A percentile compares a stretch with the other conserved stretches of the same genome.
phyloP scores from a whole-genome alignment of 2,113 vertebrate species.

The Taurulus bubalis region DNA sequence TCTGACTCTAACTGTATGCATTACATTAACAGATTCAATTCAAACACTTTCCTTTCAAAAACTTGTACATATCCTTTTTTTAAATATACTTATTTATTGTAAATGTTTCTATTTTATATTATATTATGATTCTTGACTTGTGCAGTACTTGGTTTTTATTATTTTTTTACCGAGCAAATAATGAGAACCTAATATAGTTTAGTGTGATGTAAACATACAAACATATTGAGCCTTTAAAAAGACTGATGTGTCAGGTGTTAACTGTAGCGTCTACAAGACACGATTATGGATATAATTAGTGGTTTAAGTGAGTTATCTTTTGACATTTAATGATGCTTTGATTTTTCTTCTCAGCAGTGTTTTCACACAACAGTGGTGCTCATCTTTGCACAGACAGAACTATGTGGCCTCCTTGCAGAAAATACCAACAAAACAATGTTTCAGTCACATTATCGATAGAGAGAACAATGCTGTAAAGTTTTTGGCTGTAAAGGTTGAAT shows the following conservation, averaged over 20 bases:
- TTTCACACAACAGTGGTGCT: background rate
- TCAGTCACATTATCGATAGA: background rate
- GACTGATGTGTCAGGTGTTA: background rate
- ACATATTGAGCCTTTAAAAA: background rate
- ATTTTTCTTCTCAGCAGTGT: background rate
- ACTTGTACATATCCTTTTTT: background rate
- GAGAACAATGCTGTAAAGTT: background rate
- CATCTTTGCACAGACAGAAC: background rate
- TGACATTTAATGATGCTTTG: background rate
- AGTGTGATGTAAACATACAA: background rate
- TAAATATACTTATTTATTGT: background rate
- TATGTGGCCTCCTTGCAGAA: background rate
- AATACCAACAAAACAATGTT: background rate
- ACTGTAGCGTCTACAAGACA: background rate
- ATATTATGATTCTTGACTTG: background rate
- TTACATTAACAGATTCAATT: background rate
- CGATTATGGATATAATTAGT: conserved; percentile 19
- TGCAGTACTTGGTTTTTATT: background rate
- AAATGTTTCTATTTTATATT: background rate
- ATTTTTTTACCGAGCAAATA: background rate
- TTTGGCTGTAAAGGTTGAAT: background rate
- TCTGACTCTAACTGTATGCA: background rate
- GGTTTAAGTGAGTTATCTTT: background rate
- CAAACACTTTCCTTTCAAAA: too few relatives aligned
- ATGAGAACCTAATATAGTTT: background rate